A percentile compares a stretch with the other conserved stretches of the same genome.
These are phyloP conservation scores for Apus apus DNA, from an alignment of 2,113 vertebrate genomes.

Conservation along the genomic window DNA sequence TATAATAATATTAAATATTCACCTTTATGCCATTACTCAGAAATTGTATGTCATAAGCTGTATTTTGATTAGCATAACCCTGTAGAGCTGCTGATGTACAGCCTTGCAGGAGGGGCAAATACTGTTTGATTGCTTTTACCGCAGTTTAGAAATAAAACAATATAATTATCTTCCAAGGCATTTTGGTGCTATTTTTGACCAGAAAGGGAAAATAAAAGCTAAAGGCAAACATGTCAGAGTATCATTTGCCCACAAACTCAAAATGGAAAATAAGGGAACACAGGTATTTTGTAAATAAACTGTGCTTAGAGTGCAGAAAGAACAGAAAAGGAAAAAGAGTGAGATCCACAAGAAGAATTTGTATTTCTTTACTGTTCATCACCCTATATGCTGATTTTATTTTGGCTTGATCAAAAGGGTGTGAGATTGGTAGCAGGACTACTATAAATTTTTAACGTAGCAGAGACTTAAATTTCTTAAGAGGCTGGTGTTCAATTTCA, in stretches of 20 bases:
- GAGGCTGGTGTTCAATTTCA: background rate
- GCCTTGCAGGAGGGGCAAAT: fast-evolving
- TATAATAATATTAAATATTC: too few relatives aligned
- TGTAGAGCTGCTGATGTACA: background rate
- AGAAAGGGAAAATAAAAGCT: background rate
- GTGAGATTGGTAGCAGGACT: background rate
- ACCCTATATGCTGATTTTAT: slow-evolving; percentile 16
- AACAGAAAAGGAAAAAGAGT: slow-evolving; percentile 1
- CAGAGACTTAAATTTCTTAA: background rate
- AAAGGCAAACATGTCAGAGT: background rate
- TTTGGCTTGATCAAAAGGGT: background rate
- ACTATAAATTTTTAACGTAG: background rate
- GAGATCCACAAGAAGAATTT: background rate
- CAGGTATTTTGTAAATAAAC: background rate
- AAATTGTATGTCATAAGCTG: background rate
- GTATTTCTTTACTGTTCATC: slow-evolving; percentile 4
- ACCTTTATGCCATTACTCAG: background rate
- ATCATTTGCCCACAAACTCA: background rate
- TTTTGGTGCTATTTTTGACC: background rate
- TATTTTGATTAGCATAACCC: background rate
- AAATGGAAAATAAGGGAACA: background rate
- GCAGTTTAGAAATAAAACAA: background rate
- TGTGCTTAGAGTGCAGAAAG: background rate
- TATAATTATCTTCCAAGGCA: background rate
- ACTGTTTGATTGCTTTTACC: background rate